Base-by-base conservation (phyloP, 2,888 invertebrate genomes). In the Odiellus spinosus region DNA sequence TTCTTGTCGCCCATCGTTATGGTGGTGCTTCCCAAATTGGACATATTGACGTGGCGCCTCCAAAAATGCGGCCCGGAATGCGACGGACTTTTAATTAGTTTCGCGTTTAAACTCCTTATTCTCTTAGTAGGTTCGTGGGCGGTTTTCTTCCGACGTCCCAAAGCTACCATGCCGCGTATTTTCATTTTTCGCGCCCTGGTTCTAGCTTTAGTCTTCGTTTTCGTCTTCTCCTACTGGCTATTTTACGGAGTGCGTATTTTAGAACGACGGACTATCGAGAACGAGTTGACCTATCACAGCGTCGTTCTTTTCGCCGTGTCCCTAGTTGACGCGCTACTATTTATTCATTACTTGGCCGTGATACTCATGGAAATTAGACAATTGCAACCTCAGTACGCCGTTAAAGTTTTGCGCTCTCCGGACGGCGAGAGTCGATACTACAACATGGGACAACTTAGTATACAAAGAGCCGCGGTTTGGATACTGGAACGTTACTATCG, bases 141-240 rank as follows among this genome's bases (percentile, higher is more conserved):
- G 0, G 74, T 95, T 43, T 93, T 93, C 64, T 71, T 88, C 55
- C 75, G 88, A 42, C 77, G 80, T 21, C 77, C 86, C 19, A 77
- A 80, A 56, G 84, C 87, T 18, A 84, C 85, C 14, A 75, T 93
- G 71, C 95, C 95, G 2, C 73, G 95, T 52, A 82, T 95, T 64
- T 88, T 82, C 67, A 73, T 93, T 42, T 88, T 88, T 62, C 75
- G 91, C 58, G 83, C 90, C 0, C 78, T 86, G 57, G 81, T 90
- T n/a, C 70, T 93, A 49, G 76, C 86, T 4, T 75, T 95, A 46
- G 77, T 91, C 34, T 77, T 90, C 36, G 78, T 98, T 12, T 83
- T 93, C 65, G 83, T 85, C 53, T 90, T 95, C 68, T 83, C 93
- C 3, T 96, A 90, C 69, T 98, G 98, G 96, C 72, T 98, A 15